Conservation (phyloP, 1,140 invertebrate species). For the Venustaconcha ellipsiformis region DNA sequence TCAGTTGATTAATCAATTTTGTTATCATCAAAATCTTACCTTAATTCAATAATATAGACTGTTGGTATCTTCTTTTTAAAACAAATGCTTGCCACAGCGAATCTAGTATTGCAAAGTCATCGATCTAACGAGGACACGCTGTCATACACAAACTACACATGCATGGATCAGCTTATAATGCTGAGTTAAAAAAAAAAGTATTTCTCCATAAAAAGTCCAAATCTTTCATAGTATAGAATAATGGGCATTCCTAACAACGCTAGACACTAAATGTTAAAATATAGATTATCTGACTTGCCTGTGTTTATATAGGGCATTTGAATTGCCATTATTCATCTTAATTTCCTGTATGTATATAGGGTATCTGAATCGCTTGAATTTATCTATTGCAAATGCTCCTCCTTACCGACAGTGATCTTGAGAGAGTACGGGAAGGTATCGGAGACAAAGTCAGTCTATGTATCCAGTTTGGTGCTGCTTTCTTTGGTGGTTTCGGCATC, state of each 20-base stretch:
- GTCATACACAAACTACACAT: too few species aligned
- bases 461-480: slow-evolving; percentile 68
- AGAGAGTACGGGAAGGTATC: slow-evolving; percentile 88
- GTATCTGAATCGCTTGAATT: background rate
- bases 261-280: background rate
- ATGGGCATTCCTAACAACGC: background rate
- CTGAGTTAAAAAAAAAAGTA: too few species aligned
- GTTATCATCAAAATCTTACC: too few species aligned
- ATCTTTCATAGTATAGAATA: background rate
- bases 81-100: too few species aligned
- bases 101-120: too few species aligned
- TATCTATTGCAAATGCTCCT: background rate
- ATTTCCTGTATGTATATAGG: too few species aligned
- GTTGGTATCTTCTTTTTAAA: too few species aligned
- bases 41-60: too few species aligned
- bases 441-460: slow-evolving; percentile 89
- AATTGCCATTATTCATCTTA: background rate
- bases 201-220: background rate
- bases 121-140: too few species aligned
- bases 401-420: slow-evolving; percentile 79
- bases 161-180: too few species aligned
- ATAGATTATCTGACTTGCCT: background rate
- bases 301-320: background rate
- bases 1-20: too few species aligned
- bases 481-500: slow-evolving; percentile 58